Base-by-base conservation (phyloP, 2,888 invertebrate species). In the Incurvaria masculella region DNA sequence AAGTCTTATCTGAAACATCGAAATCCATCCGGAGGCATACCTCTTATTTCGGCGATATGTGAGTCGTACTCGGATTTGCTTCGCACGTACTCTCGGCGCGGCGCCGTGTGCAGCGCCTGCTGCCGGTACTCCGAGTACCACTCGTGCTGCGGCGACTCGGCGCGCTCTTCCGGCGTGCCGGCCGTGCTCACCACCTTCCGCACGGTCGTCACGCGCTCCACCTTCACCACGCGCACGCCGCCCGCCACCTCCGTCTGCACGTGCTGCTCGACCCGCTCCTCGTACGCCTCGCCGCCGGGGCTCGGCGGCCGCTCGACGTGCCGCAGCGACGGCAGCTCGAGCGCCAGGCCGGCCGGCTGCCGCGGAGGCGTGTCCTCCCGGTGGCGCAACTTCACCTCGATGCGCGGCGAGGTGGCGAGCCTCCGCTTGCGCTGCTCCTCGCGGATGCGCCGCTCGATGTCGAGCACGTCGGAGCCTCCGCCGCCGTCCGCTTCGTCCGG, bases 61-160 rank as follows among this genome's bases (percentile, higher is more conserved):
- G 88, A 86, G 71, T 93, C 93, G 72, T 89, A 92, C 70, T 91
- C 89, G 61, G 88, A 88, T 65, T 87, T 87, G 72, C 88, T 90
- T 64, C 90, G 82, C 55, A 86, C 81, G 61, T 83, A 88, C 57
- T 89, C 88, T 74, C 86, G 83, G 63, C 84, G 84, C 42, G 84
- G 81, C 53, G 84, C 84, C 48, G 81, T 78, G 63, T 87, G 87
- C 64, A 90, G 59, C 49, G 75, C 63, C 63, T 81, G 71, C 54
- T 80, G 71, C 60, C 76, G 61, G 65, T 79, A 66, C 65, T 78
- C 72, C 55, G 72, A 63, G 61, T 65, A 75, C 78, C 76, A 76
- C 59, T 78, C 78, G 51, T 68, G 68, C 56, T 74, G 74, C 1
- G 78, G 76, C 4, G 78, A 76, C 48, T 71, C 73, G 3, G 72